Evolutionary conservation across 2,797 vertebrate genomes (phyloP).

Genomic region (Microcaecilia unicolor): DNA sequence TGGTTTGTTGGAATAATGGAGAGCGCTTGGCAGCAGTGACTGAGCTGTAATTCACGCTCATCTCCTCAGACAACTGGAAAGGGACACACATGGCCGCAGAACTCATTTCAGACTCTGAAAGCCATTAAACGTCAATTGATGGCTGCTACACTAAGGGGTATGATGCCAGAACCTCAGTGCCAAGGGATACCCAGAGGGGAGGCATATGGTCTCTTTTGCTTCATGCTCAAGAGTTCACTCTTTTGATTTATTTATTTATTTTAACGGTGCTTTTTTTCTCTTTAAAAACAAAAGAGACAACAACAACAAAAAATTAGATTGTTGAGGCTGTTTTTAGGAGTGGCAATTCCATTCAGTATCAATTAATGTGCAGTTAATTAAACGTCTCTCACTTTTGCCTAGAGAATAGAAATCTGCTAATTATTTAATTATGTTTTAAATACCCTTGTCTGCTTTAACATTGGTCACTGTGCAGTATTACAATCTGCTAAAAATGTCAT

Average conservation of each 20-base stretch:
- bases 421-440: constrained; percentile 13
- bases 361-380: neutral
- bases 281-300: constrained; percentile 5
- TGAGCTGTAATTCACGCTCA: constrained; percentile 66
- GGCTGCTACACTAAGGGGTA: constrained; percentile 31
- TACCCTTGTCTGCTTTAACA: constrained; percentile 6
- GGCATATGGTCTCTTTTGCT: constrained; percentile 49
- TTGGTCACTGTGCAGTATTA: neutral
- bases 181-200: constrained; percentile 53
- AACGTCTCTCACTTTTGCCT: constrained; percentile 3
- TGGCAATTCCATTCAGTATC: neutral
- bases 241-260: too few relatives aligned
- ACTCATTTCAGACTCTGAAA: constrained; percentile 56
- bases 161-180: constrained; percentile 45
- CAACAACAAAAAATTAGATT: too few relatives aligned
- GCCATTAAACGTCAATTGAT: constrained; percentile 59
- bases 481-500: neutral
- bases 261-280: constrained; percentile 24
- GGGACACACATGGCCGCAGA: constrained; percentile 55
- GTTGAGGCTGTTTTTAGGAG: constrained; percentile 17
- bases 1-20: constrained; percentile 44
- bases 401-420: neutral
- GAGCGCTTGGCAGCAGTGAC: constrained; percentile 53
- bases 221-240: constrained; percentile 41
- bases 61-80: constrained; percentile 65